Base-by-base conservation (phyloP, 1,140 invertebrate genomes). In the Danaus melanippus region DNA sequence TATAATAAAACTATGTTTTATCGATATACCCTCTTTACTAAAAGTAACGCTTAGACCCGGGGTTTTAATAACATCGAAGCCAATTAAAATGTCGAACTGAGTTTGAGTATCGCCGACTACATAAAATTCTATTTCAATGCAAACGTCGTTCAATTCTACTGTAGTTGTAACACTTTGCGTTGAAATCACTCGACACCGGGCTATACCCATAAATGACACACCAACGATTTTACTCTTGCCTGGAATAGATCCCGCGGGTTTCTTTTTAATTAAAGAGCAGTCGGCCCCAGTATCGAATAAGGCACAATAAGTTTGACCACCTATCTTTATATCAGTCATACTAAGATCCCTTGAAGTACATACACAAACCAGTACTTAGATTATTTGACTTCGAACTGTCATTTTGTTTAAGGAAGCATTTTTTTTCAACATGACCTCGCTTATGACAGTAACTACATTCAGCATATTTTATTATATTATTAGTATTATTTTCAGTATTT, bases 231-330 rank as follows among this genome's bases (percentile, higher is more conserved):
- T 56, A 12, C 62, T 53, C 46, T 58, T 67, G 10, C 62, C 66
- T 1, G 58, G 57, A 45, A 67, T 52, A 1, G 50, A 64, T 41
- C 42, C 46, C 49, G 56, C 42, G 9, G 57, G 32, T 42, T 41
- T 44, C 42, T 66, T 15, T 57, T 50, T n/a, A 8, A 63, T 42
- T 51, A 69, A 50, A 7, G 63, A 63, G 32, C 60, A 69, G 17
- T 69, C 63, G 9, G 60, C 62, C 15, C 60, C 63, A 46, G 52
- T 58, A 52, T 62, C 62, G 45, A 68, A 65, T 8, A 67, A 12
- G 12, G 57, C 61, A n/a, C 17, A 9, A 50, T 58, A 64, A 6
- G 12, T 17, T 12, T 50, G 50, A 5, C 43, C 21, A 9, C 55
- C 56, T 17, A 67, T 67, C 15, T 15, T 15, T 15, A 15, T 15